Evolutionary conservation across 1,140 invertebrate species (phyloP).

Genomic region (Hestina assimilis): DNA sequence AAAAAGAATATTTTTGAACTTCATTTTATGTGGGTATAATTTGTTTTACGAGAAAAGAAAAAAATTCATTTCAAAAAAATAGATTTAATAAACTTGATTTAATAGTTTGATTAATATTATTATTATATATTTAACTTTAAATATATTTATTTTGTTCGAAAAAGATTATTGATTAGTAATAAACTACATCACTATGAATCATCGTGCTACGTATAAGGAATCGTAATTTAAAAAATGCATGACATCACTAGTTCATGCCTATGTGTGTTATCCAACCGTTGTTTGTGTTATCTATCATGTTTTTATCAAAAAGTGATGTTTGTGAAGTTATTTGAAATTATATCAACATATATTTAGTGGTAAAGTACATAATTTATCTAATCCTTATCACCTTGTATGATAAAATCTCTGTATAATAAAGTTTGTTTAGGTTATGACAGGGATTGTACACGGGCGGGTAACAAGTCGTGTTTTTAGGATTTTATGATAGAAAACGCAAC

Average conservation of each 20-base stretch:
- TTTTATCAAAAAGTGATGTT: conserved; percentile 77
- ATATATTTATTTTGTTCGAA: too few relatives aligned
- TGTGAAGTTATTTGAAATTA: conserved; percentile 58
- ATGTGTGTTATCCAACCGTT: conserved; percentile 49
- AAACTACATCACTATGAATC: conserved; percentile 17
- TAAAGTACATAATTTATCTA: conserved; percentile 64
- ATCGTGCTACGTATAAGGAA: conserved; percentile 19
- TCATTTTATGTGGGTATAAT: too few relatives aligned
- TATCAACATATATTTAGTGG: conserved; percentile 63
- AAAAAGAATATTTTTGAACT: too few relatives aligned
- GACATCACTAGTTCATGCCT: conserved; percentile 51
- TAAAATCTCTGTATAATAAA: conserved; percentile 37
- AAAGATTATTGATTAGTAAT: too few relatives aligned
- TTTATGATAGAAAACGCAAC: conserved; percentile 54
- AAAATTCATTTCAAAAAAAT: background rate
- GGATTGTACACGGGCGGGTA: conserved; percentile 31
- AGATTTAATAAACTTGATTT: too few relatives aligned
- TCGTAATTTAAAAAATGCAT: conserved; percentile 19
- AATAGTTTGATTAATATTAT: background rate
- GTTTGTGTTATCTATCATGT: conserved; percentile 75
- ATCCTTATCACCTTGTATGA: conserved; percentile 46
- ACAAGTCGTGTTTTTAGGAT: conserved; percentile 63
- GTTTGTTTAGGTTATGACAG: conserved; percentile 59
- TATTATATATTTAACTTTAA: too few relatives aligned
- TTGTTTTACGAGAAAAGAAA: background rate